phyloP scores from a whole-genome alignment of 2,797 vertebrate genomes.

The Artibeus lituratus region DNA sequence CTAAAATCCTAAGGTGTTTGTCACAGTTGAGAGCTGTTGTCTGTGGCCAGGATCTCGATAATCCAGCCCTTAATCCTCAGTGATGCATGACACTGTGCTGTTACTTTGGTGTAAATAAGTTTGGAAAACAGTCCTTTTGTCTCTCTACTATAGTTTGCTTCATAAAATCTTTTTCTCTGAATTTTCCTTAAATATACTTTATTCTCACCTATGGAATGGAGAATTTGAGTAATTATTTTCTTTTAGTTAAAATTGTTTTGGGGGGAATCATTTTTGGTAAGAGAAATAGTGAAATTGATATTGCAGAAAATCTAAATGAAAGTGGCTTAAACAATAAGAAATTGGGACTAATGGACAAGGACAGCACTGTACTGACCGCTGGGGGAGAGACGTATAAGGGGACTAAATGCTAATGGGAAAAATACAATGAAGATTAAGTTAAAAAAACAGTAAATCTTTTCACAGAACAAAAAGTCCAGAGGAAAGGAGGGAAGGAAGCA shows the following conservation, averaged over 20 bases:
- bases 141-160: not conserved
- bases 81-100: not conserved
- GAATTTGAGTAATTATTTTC: slow-evolving; percentile 2
- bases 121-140: not conserved
- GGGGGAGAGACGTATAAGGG: too few relatives aligned
- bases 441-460: not conserved
- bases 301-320: not conserved
- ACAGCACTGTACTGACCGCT: too few relatives aligned
- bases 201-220: not conserved
- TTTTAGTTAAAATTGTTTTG: not conserved
- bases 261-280: not conserved
- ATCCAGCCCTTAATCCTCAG: not conserved
- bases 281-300: slow-evolving; percentile 1
- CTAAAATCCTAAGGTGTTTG: not conserved
- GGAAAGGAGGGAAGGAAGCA: not conserved
- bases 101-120: not conserved
- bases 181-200: not conserved
- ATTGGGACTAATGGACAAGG: too few relatives aligned
- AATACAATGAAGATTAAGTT: not conserved
- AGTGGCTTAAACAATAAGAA: not conserved
- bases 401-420: too few relatives aligned
- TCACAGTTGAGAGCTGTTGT: not conserved
- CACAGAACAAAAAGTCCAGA: not conserved
- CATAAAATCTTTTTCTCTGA: not conserved
- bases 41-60: not conserved